Evolutionary conservation across 1,140 invertebrate genomes (phyloP).

Genomic region (Drosophila parabipectinata): DNA sequence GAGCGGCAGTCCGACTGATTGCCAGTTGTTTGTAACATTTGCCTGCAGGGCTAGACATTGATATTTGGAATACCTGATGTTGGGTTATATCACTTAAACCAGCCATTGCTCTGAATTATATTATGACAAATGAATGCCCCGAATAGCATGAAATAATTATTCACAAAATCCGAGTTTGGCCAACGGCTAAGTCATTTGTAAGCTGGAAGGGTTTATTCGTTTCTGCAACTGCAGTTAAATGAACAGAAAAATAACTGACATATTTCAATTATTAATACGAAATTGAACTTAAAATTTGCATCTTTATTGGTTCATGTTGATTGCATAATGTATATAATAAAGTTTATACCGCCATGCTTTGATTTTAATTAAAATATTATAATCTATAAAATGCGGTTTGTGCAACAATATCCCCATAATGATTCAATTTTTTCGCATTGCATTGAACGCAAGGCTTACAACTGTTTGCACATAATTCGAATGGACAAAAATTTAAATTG

Average conservation of each 20-base stretch:
- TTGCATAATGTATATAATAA: constrained; percentile 41
- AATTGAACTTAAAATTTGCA: constrained; percentile 49
- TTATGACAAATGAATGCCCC: constrained; percentile 33
- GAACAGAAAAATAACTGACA: constrained; percentile 1
- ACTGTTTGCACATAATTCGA: constrained; percentile 68
- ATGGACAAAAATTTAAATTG: constrained; percentile 61
- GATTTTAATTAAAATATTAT: constrained; percentile 61
- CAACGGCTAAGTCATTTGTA: background rate
- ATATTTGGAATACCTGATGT: constrained; percentile 15
- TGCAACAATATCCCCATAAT: constrained; percentile 49
- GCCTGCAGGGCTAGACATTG: constrained; percentile 39
- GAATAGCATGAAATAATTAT: constrained; percentile 46
- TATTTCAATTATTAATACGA: constrained; percentile 34
- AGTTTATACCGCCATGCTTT: constrained; percentile 27
- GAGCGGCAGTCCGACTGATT: constrained; percentile 41
- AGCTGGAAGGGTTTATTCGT: background rate
- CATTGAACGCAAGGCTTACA: constrained; percentile 31
- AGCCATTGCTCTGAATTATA: constrained; percentile 74
- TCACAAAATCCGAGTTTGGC: background rate
- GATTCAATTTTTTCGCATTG: constrained; percentile 16
- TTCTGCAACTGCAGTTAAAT: background rate
- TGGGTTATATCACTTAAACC: constrained; percentile 61
- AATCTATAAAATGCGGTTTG: constrained; percentile 71
- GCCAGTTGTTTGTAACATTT: constrained; percentile 46
- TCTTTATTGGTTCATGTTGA: constrained; percentile 51